Conservation (phyloP, 2,888 invertebrate genomes). For the Actias luna region DNA sequence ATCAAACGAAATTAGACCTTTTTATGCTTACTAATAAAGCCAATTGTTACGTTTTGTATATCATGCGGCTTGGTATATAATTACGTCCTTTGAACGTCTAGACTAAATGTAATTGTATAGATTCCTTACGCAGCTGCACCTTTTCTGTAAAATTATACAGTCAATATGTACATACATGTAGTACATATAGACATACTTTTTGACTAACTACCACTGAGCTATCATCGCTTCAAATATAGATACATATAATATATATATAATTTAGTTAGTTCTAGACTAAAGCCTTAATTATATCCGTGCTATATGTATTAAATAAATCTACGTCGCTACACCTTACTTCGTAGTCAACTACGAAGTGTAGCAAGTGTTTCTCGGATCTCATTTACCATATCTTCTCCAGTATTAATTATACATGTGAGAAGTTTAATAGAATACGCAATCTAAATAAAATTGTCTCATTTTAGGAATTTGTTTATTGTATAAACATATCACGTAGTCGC, state of each 20-base stretch:
- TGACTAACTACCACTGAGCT: not conserved
- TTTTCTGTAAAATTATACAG: not conserved
- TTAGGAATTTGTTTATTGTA: no score
- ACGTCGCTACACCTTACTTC: not conserved
- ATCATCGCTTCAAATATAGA: no score
- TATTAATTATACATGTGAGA: no score
- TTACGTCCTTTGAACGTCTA: conserved; percentile 42
- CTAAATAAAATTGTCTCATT: no score
- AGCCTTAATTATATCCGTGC: not conserved
- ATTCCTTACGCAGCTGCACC: conserved; percentile 15
- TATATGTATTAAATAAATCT: not conserved
- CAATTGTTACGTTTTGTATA: not conserved
- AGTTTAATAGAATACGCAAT: no score
- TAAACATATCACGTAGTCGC: no score
- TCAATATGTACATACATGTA: not conserved
- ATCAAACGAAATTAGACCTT: conserved; percentile 26
- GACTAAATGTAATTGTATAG: conserved; percentile 34
- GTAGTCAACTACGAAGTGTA: not conserved
- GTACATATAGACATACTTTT: not conserved
- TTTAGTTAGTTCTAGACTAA: no score
- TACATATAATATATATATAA: no score
- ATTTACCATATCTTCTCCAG: no score
- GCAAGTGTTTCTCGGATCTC: not conserved
- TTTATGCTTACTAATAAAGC: conserved; percentile 12
- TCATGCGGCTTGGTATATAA: not conserved